A percentile compares a stretch with the other conserved stretches of the same genome.
These are phyloP conservation scores for Caenorhabditis sulstoni DNA, from an alignment of 2,888 invertebrate species.

Conservation along the genomic window DNA sequence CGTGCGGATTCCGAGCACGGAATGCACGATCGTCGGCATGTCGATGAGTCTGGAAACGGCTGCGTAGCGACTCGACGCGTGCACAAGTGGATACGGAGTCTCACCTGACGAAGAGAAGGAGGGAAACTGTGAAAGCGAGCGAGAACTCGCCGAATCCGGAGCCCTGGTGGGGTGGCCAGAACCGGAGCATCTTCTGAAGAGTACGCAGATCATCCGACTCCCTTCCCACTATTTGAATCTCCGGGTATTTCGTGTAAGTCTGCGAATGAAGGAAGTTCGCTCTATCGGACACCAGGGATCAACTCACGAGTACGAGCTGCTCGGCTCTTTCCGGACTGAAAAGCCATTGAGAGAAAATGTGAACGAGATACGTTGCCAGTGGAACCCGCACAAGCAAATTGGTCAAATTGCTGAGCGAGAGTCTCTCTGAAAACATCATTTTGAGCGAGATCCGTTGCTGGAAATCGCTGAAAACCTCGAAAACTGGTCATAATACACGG, in stretches of 20 bases:
- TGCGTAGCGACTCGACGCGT: neutral
- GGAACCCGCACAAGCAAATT: conserved; percentile 40
- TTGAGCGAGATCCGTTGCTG: neutral
- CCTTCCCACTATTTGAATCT: conserved; percentile 10
- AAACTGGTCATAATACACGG: conserved; percentile 13
- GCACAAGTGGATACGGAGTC: neutral
- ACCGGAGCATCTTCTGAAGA: conserved; percentile 42
- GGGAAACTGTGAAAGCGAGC: conserved; percentile 30
- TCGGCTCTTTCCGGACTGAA: conserved; percentile 2
- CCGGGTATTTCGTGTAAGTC: conserved; percentile 29
- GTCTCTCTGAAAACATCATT: conserved; percentile 1
- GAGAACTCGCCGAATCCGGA: conserved; percentile 44
- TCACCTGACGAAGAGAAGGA: conserved; percentile 45
- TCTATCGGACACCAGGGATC: no score
- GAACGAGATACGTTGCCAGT: conserved; percentile 37
- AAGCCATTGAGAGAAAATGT: conserved; percentile 42
- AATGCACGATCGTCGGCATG: conserved; percentile 15
- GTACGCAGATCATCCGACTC: conserved; percentile 25
- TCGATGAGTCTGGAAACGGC: conserved; percentile 30
- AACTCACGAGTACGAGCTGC: conserved; percentile 23
- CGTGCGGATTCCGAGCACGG: conserved; percentile 7
- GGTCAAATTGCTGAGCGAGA: conserved; percentile 9
- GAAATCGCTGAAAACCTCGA: conserved; percentile 3
- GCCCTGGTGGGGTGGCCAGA: conserved; percentile 54
- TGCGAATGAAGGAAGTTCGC: neutral